phyloP scores from a whole-genome alignment of 1,140 invertebrate species.

The Zaprionus tsacasi region DNA sequence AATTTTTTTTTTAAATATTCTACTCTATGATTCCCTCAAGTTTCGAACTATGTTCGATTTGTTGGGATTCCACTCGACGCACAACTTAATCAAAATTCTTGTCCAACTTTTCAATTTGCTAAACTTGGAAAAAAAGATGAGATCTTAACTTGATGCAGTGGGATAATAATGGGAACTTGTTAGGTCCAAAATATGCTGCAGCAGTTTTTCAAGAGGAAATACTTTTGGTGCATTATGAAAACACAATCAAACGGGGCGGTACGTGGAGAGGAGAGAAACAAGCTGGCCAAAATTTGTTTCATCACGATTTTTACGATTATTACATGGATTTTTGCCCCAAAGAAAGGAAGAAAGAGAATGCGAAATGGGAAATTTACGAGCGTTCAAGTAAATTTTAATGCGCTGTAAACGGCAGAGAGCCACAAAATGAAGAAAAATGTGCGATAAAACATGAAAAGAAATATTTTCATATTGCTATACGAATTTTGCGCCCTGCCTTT shows the following conservation, averaged over 20 bases:
- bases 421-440: slow-evolving; percentile 63
- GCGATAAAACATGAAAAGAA: slow-evolving; percentile 65
- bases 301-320: slow-evolving; percentile 58
- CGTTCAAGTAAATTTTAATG: slow-evolving; percentile 66
- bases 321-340: slow-evolving; percentile 41
- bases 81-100: slow-evolving; percentile 17
- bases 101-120: slow-evolving; percentile 10
- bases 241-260: slow-evolving; percentile 16
- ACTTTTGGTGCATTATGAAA: slow-evolving; percentile 28
- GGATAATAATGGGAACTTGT: slow-evolving; percentile 16
- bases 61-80: not conserved
- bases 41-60: not conserved
- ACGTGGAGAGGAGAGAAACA: not conserved
- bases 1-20: no score
- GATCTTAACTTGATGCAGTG: not conserved
- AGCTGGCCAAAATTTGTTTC: slow-evolving; percentile 44
- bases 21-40: not conserved
- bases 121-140: not conserved
- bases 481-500: slow-evolving; percentile 23
- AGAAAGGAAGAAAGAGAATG: slow-evolving; percentile 19
- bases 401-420: slow-evolving; percentile 58
- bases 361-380: slow-evolving; percentile 66
- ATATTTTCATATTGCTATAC: slow-evolving; percentile 37
- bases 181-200: slow-evolving; percentile 6
- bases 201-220: slow-evolving; percentile 31